Evolutionary conservation across 2,113 vertebrate genomes (phyloP).

Genomic region (Leptodactylus fuscus): DNA sequence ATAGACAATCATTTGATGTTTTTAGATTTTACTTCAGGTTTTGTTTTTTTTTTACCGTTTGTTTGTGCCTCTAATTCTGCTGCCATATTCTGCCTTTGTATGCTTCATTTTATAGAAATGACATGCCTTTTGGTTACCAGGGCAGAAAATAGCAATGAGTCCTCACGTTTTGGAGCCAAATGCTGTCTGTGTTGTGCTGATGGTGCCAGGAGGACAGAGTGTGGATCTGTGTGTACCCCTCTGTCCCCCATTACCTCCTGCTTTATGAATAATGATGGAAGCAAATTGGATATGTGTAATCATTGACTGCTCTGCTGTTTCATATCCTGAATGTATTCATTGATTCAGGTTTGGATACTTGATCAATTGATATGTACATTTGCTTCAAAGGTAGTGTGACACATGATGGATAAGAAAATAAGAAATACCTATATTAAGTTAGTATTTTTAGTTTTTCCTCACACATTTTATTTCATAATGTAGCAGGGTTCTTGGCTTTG

Average conservation of each 20-base stretch:
- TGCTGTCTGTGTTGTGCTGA: neutral
- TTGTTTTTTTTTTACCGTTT: neutral
- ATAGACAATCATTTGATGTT: conserved; percentile 16
- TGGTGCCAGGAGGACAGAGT: neutral
- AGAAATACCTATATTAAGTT: too few relatives aligned
- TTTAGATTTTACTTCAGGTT: neutral
- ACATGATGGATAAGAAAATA: too few relatives aligned
- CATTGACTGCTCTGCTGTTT: too few relatives aligned
- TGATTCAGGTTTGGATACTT: too few relatives aligned
- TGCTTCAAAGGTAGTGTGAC: too few relatives aligned
- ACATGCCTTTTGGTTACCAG: neutral
- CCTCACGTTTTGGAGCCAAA: neutral
- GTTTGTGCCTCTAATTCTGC: neutral
- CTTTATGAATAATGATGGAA: too few relatives aligned
- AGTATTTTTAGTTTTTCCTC: too few relatives aligned
- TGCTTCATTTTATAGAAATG: neutral
- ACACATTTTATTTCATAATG: too few relatives aligned
- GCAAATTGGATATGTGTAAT: too few relatives aligned
- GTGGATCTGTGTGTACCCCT: neutral
- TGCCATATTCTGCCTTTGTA: conserved; percentile 11
- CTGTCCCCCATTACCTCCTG: neutral
- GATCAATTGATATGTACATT: too few relatives aligned
- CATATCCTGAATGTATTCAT: too few relatives aligned
- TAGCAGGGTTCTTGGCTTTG: too few relatives aligned
- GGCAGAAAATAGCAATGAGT: neutral